Evolutionary conservation across 2,888 invertebrate genomes (phyloP).

Genomic region (Limnephilus lunatus): DNA sequence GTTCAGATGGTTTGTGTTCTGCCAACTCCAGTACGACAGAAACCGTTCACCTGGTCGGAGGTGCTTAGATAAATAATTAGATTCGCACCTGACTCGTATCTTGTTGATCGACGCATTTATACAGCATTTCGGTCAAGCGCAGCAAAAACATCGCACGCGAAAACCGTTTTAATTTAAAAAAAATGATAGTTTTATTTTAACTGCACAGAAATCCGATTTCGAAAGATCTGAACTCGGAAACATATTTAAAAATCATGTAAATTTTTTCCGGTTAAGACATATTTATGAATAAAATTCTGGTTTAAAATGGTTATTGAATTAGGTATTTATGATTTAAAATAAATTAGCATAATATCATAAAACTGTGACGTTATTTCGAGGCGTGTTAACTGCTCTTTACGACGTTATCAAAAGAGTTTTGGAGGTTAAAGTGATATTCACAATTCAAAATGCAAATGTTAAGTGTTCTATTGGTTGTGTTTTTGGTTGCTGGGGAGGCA

Average conservation of each 20-base stretch:
- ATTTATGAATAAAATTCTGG: not conserved
- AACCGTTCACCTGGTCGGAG: not conserved
- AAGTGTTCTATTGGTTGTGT: slow-evolving; percentile 33
- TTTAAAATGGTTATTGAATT: not conserved
- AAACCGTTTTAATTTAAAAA: not conserved
- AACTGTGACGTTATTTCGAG: not conserved
- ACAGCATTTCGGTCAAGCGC: not conserved
- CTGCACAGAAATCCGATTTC: not conserved
- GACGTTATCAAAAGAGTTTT: not conserved
- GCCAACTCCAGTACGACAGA: not conserved
- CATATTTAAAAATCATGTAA: not conserved
- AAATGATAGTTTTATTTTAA: not conserved
- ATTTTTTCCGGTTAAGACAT: not conserved
- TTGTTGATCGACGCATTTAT: not conserved
- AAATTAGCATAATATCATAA: not conserved
- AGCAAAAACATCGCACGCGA: not conserved
- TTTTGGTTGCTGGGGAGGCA: slow-evolving; percentile 5
- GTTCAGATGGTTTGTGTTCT: not conserved
- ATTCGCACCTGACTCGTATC: not conserved
- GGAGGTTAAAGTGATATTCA: not conserved
- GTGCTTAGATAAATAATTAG: not conserved
- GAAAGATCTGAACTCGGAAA: not conserved
- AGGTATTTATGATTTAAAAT: not conserved
- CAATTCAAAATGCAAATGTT: slow-evolving; percentile 32
- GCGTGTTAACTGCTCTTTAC: not conserved